A percentile compares a stretch with the other conserved stretches of the same genome.
These are phyloP conservation scores for Pangasius macronema DNA, from an alignment of 2,797 vertebrate genomes.

Conservation along the genomic window DNA sequence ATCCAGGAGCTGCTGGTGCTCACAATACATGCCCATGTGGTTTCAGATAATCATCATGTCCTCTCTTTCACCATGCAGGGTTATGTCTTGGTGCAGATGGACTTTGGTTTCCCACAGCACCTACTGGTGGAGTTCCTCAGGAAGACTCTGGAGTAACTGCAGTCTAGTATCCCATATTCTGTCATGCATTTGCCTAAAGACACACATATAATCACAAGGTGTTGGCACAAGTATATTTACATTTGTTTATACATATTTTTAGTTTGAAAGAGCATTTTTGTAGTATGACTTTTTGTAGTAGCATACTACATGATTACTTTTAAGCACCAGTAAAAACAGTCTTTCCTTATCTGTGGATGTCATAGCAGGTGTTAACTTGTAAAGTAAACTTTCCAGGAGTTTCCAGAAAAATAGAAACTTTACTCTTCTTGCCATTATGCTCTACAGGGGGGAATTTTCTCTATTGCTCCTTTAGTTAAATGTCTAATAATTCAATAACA, in stretches of 20 bases:
- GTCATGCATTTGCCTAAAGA: not conserved
- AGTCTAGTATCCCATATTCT: not conserved
- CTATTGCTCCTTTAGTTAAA: not conserved
- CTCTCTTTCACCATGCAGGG: constrained; percentile 68
- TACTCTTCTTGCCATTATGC: not conserved
- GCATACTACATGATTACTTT: not conserved
- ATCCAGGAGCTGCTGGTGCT: not conserved
- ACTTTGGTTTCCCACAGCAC: constrained; percentile 87
- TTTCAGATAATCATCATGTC: not conserved
- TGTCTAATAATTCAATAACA: not conserved
- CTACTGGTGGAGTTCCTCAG: constrained; percentile 83
- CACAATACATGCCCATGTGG: not conserved
- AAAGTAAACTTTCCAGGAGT: not conserved
- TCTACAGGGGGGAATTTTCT: not conserved
- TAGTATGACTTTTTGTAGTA: not conserved
- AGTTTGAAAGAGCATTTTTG: constrained; percentile 6
- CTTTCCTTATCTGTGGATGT: not conserved
- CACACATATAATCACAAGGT: constrained; percentile 17
- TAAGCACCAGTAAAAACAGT: not conserved
- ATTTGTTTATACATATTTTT: not conserved
- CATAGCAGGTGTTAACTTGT: not conserved
- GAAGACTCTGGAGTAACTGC: constrained; percentile 66
- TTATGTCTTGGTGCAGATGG: constrained; percentile 79
- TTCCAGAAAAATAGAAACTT: not conserved
- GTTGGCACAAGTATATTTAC: constrained; percentile 4